phyloP scores from a whole-genome alignment of 2,113 vertebrate species.

The Crotalus helleri region DNA sequence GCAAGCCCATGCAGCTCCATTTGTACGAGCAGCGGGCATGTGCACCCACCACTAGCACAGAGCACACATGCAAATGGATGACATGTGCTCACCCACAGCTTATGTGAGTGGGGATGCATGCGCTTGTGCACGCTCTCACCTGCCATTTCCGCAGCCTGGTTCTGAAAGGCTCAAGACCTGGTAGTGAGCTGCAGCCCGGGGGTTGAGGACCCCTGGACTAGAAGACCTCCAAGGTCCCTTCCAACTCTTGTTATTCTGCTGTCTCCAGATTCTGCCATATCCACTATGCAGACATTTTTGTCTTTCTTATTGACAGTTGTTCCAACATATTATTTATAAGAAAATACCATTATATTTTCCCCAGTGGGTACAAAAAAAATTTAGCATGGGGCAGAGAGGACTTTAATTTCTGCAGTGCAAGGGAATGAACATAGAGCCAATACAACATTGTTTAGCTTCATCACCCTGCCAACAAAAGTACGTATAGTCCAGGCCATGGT shows the following conservation, averaged over 20 bases:
- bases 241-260: background rate
- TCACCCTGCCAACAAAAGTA: no score
- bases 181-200: background rate
- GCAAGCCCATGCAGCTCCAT: background rate
- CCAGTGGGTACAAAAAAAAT: background rate
- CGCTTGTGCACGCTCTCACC: no score
- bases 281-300: background rate
- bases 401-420: conserved; percentile 17
- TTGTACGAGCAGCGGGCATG: background rate
- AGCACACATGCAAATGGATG: background rate
- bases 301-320: background rate
- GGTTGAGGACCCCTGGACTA: background rate
- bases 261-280: background rate
- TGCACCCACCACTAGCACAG: background rate
- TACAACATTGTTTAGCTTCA: conserved; percentile 14
- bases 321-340: background rate
- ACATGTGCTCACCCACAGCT: background rate
- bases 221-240: background rate
- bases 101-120: background rate
- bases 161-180: background rate
- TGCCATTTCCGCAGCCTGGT: background rate
- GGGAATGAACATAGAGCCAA: background rate
- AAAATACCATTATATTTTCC: background rate
- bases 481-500: no score
- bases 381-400: conserved; percentile 3